Base-by-base conservation (phyloP, 2,113 vertebrate species). In the Balaeniceps rex region DNA sequence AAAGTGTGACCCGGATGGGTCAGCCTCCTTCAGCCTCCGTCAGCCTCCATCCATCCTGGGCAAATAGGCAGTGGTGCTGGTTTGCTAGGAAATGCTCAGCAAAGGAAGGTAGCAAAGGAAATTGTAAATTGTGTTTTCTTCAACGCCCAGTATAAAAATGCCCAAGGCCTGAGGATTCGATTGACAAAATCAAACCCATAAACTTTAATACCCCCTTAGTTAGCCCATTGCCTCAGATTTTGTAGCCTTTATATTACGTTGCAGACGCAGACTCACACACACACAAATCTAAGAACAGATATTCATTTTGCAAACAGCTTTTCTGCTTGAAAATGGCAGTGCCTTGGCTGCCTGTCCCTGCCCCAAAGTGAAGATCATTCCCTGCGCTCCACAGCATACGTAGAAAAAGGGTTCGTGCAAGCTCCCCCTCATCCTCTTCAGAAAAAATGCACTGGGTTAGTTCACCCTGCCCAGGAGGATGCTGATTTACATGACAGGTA, bases 311-410 rank as follows among this genome's bases (percentile, higher is more conserved):
- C 36, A 66, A 58, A 78, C 34, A 81, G 55, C 22, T 91, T 22
- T 47, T 87, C 77, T 87, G 46, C 46, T 19, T 75, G 51, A 40
- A 78, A 81, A 81, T 22, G 33, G 44, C 54, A 36, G 38, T 72
- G 31, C 21, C 16, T 84, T 79, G 42, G 23, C 66, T 72, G 11
- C 26, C 40, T 83, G 34, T 65, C 51, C 34, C 82, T 90, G 44
- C 29, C 31, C 18, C 40, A 61, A 68, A 88, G 38, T 31, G 17
- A 55, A 80, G 25, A 44, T 31, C 2, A 4, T 12, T 72, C 52
- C 17, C 63, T 58, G 46, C 3, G 9, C 21, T 77, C 36, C 40
- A 31, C 29, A 38, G 40, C 13, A 22, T 9, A 21, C 0, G 0
- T 2, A 70, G 71, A 69, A 69, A 57, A 49, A 72, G 10, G 22